phyloP scores from a whole-genome alignment of 2,888 invertebrate species.

The Acrocera orbiculus region DNA sequence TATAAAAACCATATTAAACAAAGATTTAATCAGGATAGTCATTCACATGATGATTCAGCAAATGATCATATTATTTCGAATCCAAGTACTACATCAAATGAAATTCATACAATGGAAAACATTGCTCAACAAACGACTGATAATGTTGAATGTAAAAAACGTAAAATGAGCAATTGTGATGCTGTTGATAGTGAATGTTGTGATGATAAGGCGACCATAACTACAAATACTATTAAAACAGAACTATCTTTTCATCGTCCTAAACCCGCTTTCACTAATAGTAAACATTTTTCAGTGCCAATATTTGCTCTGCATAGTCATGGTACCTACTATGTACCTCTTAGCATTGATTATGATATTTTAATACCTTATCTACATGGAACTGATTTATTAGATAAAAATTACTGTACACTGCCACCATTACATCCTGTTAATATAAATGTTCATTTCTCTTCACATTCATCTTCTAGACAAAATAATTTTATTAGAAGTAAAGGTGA shows the following conservation, averaged over 20 bases:
- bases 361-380: constrained; percentile 51
- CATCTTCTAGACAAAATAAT: neutral
- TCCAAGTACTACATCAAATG: neutral
- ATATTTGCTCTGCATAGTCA: constrained; percentile 81
- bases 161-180: constrained; percentile 3
- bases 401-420: constrained; percentile 35
- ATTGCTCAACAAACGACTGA: neutral
- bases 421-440: constrained; percentile 80
- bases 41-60: constrained; percentile 29
- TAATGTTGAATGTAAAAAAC: constrained; percentile 4
- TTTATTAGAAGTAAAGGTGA: constrained; percentile 25
- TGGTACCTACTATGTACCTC: constrained; percentile 74
- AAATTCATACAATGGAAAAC: neutral
- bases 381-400: constrained; percentile 37
- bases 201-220: too few species aligned
- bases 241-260: constrained; percentile 4
- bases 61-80: constrained; percentile 26
- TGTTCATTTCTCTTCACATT: constrained; percentile 47
- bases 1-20: constrained; percentile 90
- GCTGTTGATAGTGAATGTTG: neutral
- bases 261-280: neutral
- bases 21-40: constrained; percentile 48
- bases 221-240: too few species aligned
- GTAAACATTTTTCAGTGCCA: constrained; percentile 43
- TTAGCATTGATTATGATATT: constrained; percentile 59